Base-by-base conservation (phyloP, 2,113 vertebrate species). In the Tiliqua scincoides region DNA sequence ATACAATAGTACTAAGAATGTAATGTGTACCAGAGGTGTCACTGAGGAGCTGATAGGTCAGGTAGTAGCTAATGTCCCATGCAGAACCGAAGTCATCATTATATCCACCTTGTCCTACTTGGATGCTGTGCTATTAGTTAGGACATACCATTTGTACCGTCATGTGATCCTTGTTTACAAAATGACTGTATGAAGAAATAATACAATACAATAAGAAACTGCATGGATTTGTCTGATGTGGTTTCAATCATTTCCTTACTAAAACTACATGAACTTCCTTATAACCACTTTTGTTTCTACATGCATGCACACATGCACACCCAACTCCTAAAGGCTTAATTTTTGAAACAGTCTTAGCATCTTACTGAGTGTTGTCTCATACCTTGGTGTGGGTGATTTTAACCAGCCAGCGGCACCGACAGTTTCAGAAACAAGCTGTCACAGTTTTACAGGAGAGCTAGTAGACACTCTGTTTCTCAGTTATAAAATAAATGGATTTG, bases 341-440 rank as follows among this genome's bases (percentile, higher is more conserved):
- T 85, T 61, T 32, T 59, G 32, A 72, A 30, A 82, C 52, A 5
- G 9, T 1, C 0, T 25, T 12, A 59, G 74, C 70, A 87, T 54
- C 59, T 84, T 87, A 30, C 1, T 65, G 81, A 87, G 71, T 48
- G 37, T 68, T 86, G 80, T 40, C 79, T 87, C 78, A 12, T 37
- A 37, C 65, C 27, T 76, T 63, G 18, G 25, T 79, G 59, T 83
- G 67, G 20, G 59, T 72, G 67, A 88, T 65, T 25, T 84, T 79
- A 88, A 84, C 40, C 81, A 88, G 61, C 74, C 72, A n/a, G 0
- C 2, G 14, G 0, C 0, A 0, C 11, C 52, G 81, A 21, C 83
- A 67, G 48, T 74, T 83, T 70, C 84, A 88, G 89, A 83, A 75
- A 81, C 80, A 84, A 32, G 79, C 70, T 54, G 59, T 48, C 0